Percentiles rank a stretch among this genome's conserved stretches.
Evolutionary conservation across 1,140 invertebrate genomes (phyloP).

Genomic region (Paraescarpia echinospica): DNA sequence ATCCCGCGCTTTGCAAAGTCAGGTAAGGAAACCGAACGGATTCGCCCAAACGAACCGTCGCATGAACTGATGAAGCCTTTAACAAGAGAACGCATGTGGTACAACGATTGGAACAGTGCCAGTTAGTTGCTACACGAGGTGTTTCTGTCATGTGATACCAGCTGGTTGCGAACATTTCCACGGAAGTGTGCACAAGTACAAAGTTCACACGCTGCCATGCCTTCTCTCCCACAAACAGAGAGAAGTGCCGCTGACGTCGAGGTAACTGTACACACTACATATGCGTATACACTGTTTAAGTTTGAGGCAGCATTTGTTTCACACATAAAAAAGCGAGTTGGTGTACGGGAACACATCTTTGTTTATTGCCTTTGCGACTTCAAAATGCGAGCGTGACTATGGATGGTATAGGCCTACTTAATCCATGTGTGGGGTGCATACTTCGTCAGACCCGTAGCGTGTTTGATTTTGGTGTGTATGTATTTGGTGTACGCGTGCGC

Average conservation of each 20-base stretch:
- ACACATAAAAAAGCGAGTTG: no score
- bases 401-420: no score
- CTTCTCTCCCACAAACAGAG: background rate
- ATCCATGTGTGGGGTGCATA: no score
- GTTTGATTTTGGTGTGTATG: no score
- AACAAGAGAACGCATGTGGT: background rate
- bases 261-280: background rate
- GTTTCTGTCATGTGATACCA: background rate
- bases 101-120: background rate
- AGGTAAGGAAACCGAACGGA: background rate
- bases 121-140: background rate
- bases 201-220: background rate
- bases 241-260: background rate
- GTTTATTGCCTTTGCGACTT: no score
- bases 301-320: no score
- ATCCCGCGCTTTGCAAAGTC: background rate
- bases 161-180: background rate
- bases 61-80: background rate
- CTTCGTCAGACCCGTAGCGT: no score
- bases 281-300: no score
- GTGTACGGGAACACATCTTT: no score
- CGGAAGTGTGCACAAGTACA: background rate
- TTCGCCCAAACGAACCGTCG: background rate
- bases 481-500: no score
- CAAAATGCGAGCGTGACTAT: no score